Percentiles rank a stretch among this genome's conserved stretches.
Evolutionary conservation across 1,140 invertebrate species (phyloP).

Genomic region (Pseudomyrmex sp.): DNA sequence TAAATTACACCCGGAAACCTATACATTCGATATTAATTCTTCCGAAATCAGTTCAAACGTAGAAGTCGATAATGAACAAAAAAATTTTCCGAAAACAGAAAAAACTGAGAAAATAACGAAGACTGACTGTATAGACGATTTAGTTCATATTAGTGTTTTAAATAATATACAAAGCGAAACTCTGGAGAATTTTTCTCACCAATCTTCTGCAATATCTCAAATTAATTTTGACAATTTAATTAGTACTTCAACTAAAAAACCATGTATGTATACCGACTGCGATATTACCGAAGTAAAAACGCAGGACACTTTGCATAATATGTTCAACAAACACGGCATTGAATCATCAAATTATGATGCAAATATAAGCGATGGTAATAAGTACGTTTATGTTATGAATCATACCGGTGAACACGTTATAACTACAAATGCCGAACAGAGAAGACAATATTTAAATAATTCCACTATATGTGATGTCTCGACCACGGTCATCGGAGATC

Average conservation of each 20-base stretch:
- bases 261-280: constrained; percentile 37
- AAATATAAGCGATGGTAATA: constrained; percentile 38
- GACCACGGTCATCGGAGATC: constrained; percentile 64
- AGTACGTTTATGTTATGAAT: constrained; percentile 64
- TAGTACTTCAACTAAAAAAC: not conserved
- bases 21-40: constrained; percentile 19
- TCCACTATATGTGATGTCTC: constrained; percentile 63
- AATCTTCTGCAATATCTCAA: constrained; percentile 45
- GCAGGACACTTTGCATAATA: constrained; percentile 24
- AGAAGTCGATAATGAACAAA: not conserved
- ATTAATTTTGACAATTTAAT: constrained; percentile 63
- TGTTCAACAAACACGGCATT: not conserved
- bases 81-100: constrained; percentile 23
- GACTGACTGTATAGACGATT: constrained; percentile 46
- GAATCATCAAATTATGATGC: constrained; percentile 32
- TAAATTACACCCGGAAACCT: constrained; percentile 20
- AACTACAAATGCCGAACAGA: constrained; percentile 54
- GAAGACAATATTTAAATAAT: constrained; percentile 28
- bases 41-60: constrained; percentile 16
- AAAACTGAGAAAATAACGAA: constrained; percentile 12
- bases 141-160: constrained; percentile 64
- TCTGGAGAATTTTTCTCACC: constrained; percentile 47
- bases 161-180: constrained; percentile 66
- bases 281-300: constrained; percentile 33
- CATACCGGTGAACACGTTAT: constrained; percentile 65